Evolutionary conservation across 92 coral and sea anemone genomes (phyloP).

Genomic region (Muricea muricata): DNA sequence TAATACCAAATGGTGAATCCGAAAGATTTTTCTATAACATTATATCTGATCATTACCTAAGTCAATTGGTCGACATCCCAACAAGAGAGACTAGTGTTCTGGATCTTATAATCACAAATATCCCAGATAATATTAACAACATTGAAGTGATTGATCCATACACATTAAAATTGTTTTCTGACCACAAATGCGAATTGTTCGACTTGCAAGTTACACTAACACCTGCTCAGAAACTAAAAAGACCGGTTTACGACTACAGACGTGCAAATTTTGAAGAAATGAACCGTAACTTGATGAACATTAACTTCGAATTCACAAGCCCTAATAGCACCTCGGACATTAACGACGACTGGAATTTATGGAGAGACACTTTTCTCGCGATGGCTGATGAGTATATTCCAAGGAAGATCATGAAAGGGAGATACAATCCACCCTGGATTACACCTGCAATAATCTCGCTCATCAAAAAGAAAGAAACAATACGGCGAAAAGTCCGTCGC

Average conservation of each 20-base stretch:
- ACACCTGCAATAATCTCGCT: background rate
- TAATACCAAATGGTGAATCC: constrained; percentile 45
- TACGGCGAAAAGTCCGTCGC: background rate
- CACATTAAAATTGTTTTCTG: constrained; percentile 47
- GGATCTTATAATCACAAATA: constrained; percentile 57
- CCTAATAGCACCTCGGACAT: too few species aligned
- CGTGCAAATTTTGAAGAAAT: constrained; percentile 57
- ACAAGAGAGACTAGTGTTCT: constrained; percentile 61
- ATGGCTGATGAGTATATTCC: background rate
- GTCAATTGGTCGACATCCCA: constrained; percentile 47
- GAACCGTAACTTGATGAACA: too few species aligned
- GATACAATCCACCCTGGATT: constrained; percentile 24
- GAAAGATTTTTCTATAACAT: constrained; percentile 57
- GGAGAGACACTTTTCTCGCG: background rate
- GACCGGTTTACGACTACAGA: constrained; percentile 54
- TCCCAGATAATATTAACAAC: constrained; percentile 42
- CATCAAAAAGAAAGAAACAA: constrained; percentile 11
- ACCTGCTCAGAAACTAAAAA: constrained; percentile 19
- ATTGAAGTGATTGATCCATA: constrained; percentile 31
- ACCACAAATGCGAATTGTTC: constrained; percentile 48
- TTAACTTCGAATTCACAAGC: too few species aligned
- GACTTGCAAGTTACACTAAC: constrained; percentile 9
- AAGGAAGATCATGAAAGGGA: constrained; percentile 15
- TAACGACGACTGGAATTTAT: too few species aligned
- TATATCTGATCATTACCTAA: constrained; percentile 46